These are phyloP conservation scores for Barypeithes pellucidus DNA, from an alignment of 2,888 invertebrate species.

Conservation along the genomic window DNA sequence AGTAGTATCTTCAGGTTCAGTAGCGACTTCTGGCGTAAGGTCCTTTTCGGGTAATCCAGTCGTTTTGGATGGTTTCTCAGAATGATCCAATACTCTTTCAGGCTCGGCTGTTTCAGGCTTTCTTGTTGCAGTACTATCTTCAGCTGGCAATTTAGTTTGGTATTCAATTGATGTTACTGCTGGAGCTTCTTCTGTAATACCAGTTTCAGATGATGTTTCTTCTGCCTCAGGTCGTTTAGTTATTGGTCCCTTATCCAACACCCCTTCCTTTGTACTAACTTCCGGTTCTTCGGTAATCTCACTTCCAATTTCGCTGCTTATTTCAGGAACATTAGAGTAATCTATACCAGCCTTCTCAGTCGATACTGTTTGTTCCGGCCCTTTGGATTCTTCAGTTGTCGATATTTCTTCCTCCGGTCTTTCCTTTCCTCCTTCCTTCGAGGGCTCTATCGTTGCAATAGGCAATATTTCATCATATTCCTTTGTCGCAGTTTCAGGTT, in stretches of 20 bases:
- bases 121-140: constrained; percentile 1
- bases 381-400: constrained; percentile 16
- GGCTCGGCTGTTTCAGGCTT: constrained; percentile 1
- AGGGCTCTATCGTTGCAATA: constrained; percentile 26
- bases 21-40: background rate
- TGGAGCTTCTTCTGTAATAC: constrained; percentile 20
- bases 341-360: constrained; percentile 41
- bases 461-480: constrained; percentile 22
- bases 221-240: constrained; percentile 48
- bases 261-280: constrained; percentile 26
- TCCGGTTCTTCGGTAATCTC: constrained; percentile 40
- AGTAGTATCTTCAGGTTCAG: constrained; percentile 1
- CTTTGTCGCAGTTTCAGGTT: constrained; percentile 43
- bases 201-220: constrained; percentile 35
- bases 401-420: constrained; percentile 33
- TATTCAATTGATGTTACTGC: background rate
- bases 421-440: background rate
- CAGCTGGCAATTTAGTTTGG: background rate
- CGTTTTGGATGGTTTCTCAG: background rate
- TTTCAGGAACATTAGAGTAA: constrained; percentile 9
- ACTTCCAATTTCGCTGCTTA: constrained; percentile 21
- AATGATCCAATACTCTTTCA: background rate
- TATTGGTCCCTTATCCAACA: constrained; percentile 31
- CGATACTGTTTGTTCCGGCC: constrained; percentile 31
- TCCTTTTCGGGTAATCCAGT: constrained; percentile 13